A percentile compares a stretch with the other conserved stretches of the same genome.
phyloP scores from a whole-genome alignment of 2,797 vertebrate genomes.

The Artibeus jamaicensis region DNA sequence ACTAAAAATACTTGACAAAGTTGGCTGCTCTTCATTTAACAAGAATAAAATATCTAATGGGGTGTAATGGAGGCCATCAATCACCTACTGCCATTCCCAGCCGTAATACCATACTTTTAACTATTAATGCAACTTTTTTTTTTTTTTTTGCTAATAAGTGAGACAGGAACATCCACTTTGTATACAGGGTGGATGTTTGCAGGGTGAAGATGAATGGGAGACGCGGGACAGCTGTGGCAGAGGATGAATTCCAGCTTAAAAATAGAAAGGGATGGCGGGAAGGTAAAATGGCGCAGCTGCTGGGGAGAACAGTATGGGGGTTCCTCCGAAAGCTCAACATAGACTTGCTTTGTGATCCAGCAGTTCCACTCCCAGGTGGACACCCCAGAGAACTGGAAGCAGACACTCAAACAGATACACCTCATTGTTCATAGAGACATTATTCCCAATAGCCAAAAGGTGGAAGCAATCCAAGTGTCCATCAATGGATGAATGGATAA shows the following conservation, averaged over 20 bases:
- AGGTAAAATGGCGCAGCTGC: not conserved
- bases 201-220: slow-evolving; percentile 51
- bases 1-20: slow-evolving; percentile 88
- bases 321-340: not conserved
- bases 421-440: not conserved
- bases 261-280: not conserved
- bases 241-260: slow-evolving; percentile 58
- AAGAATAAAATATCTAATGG: slow-evolving; percentile 89
- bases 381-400: not conserved
- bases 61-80: slow-evolving; percentile 85
- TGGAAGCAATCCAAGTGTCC: not conserved
- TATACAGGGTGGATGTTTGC: slow-evolving; percentile 37
- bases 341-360: not conserved
- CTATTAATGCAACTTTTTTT: slow-evolving; percentile 84
- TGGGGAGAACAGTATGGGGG: not conserved
- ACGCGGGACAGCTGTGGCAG: not conserved
- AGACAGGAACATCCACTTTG: slow-evolving; percentile 64
- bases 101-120: slow-evolving; percentile 80
- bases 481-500: not conserved
- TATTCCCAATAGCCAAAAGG: not conserved
- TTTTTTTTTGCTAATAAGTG: slow-evolving; percentile 80
- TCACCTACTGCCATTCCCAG: slow-evolving; percentile 73
- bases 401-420: not conserved
- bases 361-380: not conserved
- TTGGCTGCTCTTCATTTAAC: slow-evolving; percentile 88